phyloP scores from a whole-genome alignment of 1,140 invertebrate genomes.

The Plectus sambesii region DNA sequence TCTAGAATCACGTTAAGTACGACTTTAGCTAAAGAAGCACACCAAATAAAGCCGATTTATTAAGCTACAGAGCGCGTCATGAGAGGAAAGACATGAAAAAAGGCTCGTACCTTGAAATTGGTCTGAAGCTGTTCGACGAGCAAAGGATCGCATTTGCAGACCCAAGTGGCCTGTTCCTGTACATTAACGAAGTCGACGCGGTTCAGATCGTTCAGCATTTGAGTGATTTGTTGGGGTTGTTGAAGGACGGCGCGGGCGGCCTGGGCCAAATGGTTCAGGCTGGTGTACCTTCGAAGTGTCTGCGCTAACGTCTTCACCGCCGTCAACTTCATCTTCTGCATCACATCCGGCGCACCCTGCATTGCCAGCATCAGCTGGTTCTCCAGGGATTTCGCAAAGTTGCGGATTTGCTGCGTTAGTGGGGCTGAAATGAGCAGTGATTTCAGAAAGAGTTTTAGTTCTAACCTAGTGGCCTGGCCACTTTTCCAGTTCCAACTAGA shows the following conservation, averaged over 20 bases:
- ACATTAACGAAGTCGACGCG: slow-evolving; percentile 43
- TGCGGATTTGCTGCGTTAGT: slow-evolving; percentile 79
- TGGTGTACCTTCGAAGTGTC: slow-evolving; percentile 85
- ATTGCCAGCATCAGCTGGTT: slow-evolving; percentile 73
- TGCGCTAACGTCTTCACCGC: slow-evolving; percentile 85
- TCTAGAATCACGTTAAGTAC: too few relatives aligned
- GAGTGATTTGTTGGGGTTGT: slow-evolving; percentile 83
- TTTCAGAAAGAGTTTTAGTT: too few relatives aligned
- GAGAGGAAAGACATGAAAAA: too few relatives aligned
- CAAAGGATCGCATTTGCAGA: slow-evolving; percentile 79
- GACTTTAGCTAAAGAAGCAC: too few relatives aligned
- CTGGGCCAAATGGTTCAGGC: slow-evolving; percentile 92
- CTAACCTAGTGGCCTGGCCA: too few relatives aligned
- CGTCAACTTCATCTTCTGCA: slow-evolving; percentile 64
- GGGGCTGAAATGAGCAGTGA: too few relatives aligned
- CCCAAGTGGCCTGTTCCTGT: slow-evolving; percentile 77
- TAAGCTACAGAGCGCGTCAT: too few relatives aligned
- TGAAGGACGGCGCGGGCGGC: slow-evolving; percentile 88
- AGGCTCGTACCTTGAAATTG: slow-evolving; percentile 26
- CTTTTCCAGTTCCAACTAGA: too few relatives aligned
- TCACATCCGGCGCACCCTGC: slow-evolving; percentile 67
- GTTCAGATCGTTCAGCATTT: slow-evolving; percentile 94
- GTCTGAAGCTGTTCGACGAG: slow-evolving; percentile 51
- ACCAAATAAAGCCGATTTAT: too few relatives aligned
- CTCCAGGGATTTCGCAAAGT: slow-evolving; percentile 82